phyloP scores from a whole-genome alignment of 2,113 vertebrate genomes.

The Alaudala cheleensis region DNA sequence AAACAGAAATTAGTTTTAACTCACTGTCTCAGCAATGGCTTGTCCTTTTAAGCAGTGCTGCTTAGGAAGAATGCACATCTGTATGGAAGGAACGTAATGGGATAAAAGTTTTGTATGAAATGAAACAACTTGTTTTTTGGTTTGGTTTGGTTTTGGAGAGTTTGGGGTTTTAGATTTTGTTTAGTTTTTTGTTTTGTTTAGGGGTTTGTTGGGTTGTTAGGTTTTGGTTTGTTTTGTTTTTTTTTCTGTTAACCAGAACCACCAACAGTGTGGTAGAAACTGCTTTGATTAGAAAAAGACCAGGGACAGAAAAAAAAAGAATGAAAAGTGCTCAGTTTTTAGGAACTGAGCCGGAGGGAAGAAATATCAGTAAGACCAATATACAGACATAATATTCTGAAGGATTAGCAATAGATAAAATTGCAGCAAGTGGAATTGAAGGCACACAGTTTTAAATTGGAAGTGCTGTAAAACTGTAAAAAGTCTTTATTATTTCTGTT shows the following conservation, averaged over 20 bases:
- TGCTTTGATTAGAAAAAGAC: not conserved
- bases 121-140: fast-evolving
- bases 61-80: not conserved
- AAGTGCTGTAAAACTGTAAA: not conserved
- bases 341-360: not conserved
- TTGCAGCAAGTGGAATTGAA: not conserved
- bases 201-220: not conserved
- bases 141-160: not conserved
- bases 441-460: not conserved
- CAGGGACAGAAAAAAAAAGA: not conserved
- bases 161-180: not conserved
- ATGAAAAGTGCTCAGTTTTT: not conserved
- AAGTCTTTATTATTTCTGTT: not conserved
- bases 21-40: not conserved
- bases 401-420: not conserved
- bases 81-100: not conserved
- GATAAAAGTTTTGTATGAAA: not conserved
- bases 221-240: no score
- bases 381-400: not conserved
- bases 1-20: not conserved
- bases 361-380: not conserved
- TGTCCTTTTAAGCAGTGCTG: not conserved
- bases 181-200: not conserved
- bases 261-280: not conserved
- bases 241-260: not conserved